Percentiles rank a stretch among this genome's conserved stretches.
These are phyloP conservation scores for Phrynosoma platyrhinos DNA, from an alignment of 2,113 vertebrate species.

Conservation along the genomic window DNA sequence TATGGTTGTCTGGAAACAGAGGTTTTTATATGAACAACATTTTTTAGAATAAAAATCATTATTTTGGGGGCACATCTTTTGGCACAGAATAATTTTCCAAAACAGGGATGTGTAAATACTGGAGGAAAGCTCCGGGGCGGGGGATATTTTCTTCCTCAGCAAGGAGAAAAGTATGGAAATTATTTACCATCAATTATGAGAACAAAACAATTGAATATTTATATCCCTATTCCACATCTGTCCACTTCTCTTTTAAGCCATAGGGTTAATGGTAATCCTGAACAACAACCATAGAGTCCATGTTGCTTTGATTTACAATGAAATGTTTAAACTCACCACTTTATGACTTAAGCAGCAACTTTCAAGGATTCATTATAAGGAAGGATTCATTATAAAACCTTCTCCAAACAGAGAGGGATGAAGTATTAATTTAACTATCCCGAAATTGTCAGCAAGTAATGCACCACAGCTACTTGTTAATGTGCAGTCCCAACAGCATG, in stretches of 20 bases:
- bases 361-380: neutral
- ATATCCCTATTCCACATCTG: neutral
- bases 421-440: neutral
- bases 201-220: too few relatives aligned
- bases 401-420: constrained; percentile 20
- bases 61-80: too few relatives aligned
- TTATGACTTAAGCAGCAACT: neutral
- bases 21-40: too few relatives aligned
- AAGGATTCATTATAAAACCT: constrained; percentile 5
- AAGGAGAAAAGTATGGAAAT: too few relatives aligned
- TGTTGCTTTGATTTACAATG: neutral
- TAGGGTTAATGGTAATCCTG: neutral
- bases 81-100: too few relatives aligned
- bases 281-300: neutral
- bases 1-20: too few relatives aligned
- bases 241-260: neutral
- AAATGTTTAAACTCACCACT: neutral
- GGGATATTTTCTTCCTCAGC: too few relatives aligned
- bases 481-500: neutral
- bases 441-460: constrained; percentile 21
- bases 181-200: too few relatives aligned
- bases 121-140: too few relatives aligned
- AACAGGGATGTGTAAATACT: too few relatives aligned
- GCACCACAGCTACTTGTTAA: neutral
- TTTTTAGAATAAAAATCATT: too few relatives aligned